Percentiles rank a stretch among this genome's conserved stretches.
These are phyloP conservation scores for Drosophila watanabei DNA, from an alignment of 1,140 invertebrate genomes.

Conservation along the genomic window DNA sequence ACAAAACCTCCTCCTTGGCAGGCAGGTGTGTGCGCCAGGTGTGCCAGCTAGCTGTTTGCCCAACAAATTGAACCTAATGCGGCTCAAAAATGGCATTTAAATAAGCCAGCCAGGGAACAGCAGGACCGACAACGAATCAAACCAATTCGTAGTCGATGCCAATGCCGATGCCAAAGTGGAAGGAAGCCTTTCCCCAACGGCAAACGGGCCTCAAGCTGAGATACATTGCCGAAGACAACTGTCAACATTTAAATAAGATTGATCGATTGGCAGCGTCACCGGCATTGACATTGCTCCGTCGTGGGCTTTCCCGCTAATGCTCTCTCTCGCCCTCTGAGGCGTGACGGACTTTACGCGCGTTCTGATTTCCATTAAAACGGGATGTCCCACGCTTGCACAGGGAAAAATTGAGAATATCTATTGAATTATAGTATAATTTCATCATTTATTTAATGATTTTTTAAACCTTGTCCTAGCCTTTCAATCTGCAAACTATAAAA, in stretches of 20 bases:
- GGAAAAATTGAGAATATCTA: background rate
- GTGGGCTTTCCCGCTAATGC: constrained; percentile 44
- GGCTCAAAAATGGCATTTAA: constrained; percentile 67
- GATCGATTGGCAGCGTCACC: constrained; percentile 72
- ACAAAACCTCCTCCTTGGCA: constrained; percentile 6
- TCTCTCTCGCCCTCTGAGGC: constrained; percentile 14
- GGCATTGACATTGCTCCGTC: constrained; percentile 28
- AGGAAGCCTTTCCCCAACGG: constrained; percentile 61
- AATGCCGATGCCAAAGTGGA: constrained; percentile 43
- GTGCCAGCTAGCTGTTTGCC: constrained; percentile 66
- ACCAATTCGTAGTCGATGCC: constrained; percentile 1
- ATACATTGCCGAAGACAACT: constrained; percentile 76
- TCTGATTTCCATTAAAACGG: constrained; percentile 61
- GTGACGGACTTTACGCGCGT: constrained; percentile 44
- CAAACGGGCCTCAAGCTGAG: constrained; percentile 54
- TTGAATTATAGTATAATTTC: background rate
- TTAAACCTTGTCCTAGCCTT: background rate
- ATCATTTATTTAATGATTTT: background rate
- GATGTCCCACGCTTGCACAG: constrained; percentile 29
- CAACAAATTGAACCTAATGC: constrained; percentile 82
- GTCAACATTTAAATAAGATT: constrained; percentile 84
- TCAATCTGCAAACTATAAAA: background rate
- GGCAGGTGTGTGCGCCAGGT: constrained; percentile 27
- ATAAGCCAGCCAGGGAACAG: constrained; percentile 41
- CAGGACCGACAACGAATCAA: constrained; percentile 7